Percentiles rank a stretch among this genome's conserved stretches.
These are phyloP conservation scores for Drosophila pachea DNA, from an alignment of 1,140 invertebrate genomes.

Conservation along the genomic window DNA sequence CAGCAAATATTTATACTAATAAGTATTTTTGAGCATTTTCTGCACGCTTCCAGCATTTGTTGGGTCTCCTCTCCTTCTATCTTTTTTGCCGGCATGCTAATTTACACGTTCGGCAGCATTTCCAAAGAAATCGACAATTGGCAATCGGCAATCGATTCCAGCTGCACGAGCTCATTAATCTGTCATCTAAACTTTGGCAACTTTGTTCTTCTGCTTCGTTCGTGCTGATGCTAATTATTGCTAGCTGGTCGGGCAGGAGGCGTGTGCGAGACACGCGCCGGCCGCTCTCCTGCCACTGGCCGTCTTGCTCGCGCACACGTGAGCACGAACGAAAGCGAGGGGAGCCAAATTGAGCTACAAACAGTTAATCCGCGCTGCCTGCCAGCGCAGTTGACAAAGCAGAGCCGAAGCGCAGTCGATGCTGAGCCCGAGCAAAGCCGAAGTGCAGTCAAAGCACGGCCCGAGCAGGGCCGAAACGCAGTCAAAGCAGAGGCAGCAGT, in stretches of 20 bases:
- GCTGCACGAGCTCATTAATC: slow-evolving; percentile 6
- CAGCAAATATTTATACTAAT: background rate
- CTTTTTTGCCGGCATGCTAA: slow-evolving; percentile 27
- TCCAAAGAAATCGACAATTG: too few relatives aligned
- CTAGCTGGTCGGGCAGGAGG: background rate
- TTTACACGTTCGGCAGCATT: slow-evolving; percentile 11
- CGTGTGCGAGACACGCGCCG: background rate
- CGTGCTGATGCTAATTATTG: slow-evolving; percentile 1
- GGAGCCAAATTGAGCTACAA: too few relatives aligned
- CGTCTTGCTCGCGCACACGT: background rate
- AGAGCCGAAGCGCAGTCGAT: too few relatives aligned
- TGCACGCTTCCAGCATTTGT: background rate
- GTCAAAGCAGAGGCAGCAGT: slow-evolving; percentile 30
- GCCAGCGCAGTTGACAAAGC: too few relatives aligned
- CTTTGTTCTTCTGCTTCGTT: background rate
- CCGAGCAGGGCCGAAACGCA: background rate
- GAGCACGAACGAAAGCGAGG: background rate
- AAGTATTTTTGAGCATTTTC: background rate
- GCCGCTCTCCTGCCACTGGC: background rate
- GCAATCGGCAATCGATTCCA: background rate
- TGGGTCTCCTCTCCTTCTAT: background rate
- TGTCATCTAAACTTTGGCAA: slow-evolving; percentile 1
- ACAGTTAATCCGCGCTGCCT: too few relatives aligned
- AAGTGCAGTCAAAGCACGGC: background rate
- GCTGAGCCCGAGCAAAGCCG: too few relatives aligned